A percentile compares a stretch with the other conserved stretches of the same genome.
Evolutionary conservation across 2,888 invertebrate genomes (phyloP).

Genomic region (Mylabris sibirica): DNA sequence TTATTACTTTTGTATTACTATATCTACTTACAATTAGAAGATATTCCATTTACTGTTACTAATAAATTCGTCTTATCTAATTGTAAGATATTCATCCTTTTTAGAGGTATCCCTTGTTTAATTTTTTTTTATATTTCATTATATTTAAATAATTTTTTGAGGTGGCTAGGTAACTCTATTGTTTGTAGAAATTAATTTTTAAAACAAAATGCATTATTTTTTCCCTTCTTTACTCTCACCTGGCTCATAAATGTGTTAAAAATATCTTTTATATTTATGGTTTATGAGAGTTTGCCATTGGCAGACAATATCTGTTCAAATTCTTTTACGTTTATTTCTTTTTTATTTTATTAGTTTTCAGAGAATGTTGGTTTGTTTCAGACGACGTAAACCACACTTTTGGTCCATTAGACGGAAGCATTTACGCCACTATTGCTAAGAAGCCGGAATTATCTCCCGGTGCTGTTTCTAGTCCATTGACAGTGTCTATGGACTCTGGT

Average conservation of each 20-base stretch:
- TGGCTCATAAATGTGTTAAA: conserved; percentile 6
- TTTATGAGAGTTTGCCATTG: not conserved
- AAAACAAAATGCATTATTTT: not conserved
- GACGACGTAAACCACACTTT: conserved; percentile 78
- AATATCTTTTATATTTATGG: conserved; percentile 4
- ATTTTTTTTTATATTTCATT: not conserved
- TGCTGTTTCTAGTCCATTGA: conserved; percentile 75
- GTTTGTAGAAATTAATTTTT: not conserved
- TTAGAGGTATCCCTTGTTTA: not conserved
- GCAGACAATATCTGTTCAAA: not conserved
- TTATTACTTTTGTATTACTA: not conserved
- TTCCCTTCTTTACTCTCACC: not conserved
- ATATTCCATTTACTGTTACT: not conserved
- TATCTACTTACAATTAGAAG: not conserved
- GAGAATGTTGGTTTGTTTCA: conserved; percentile 54
- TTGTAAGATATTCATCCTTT: not conserved
- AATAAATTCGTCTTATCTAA: not conserved
- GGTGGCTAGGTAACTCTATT: not conserved
- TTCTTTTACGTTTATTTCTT: not conserved
- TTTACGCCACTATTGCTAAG: conserved; percentile 78
- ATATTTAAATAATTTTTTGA: not conserved
- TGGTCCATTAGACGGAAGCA: conserved; percentile 88
- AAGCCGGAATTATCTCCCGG: conserved; percentile 62
- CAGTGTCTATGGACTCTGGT: conserved; percentile 91
- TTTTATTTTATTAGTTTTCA: not conserved